phyloP scores from a whole-genome alignment of 2,113 vertebrate species.

The Chlorodrepanis virens region DNA sequence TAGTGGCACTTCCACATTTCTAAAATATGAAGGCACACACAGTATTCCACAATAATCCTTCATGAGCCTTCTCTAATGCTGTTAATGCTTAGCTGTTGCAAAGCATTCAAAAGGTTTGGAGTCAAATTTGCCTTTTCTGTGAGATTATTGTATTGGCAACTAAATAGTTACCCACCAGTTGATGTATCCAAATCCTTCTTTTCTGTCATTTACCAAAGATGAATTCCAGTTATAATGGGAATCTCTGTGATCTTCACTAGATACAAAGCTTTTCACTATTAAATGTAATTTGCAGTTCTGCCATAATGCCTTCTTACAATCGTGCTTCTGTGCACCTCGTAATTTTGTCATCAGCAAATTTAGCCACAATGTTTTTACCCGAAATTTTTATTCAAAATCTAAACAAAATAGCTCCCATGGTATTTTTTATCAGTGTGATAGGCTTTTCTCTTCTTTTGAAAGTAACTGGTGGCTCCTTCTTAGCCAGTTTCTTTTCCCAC shows the following conservation, averaged over 20 bases:
- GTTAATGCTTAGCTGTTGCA: neutral
- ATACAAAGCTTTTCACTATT: neutral
- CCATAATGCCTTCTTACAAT: neutral
- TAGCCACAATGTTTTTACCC: neutral
- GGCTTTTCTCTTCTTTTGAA: neutral
- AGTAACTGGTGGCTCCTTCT: neutral
- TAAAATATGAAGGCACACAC: rapidly evolving
- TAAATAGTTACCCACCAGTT: neutral
- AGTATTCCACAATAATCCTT: neutral
- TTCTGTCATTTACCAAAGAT: neutral
- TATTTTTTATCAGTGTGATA: neutral
- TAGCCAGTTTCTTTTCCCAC: neutral
- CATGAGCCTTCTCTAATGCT: neutral
- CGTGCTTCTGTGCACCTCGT: neutral
- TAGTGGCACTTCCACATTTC: neutral
- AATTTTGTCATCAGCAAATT: neutral
- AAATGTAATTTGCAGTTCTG: neutral
- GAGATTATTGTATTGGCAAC: neutral
- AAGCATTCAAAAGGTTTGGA: neutral
- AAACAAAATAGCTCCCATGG: neutral
- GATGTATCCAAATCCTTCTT: neutral
- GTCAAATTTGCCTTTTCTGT: neutral
- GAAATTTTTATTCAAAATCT: neutral
- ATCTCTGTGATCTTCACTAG: neutral
- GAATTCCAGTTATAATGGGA: neutral